Evolutionary conservation across 2,888 invertebrate genomes (phyloP).

Genomic region (Spodoptera exigua): DNA sequence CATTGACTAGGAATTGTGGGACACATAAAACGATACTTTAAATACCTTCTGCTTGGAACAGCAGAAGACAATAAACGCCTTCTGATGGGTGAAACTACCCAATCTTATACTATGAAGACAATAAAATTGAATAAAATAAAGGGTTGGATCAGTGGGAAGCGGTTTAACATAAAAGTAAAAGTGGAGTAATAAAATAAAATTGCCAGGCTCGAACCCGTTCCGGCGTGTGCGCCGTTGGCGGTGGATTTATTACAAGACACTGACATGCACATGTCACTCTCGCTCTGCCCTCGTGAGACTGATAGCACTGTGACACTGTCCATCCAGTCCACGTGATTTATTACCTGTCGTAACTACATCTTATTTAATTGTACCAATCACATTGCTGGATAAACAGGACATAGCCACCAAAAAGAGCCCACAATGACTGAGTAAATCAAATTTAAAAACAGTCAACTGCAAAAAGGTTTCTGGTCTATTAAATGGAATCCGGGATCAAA

Average conservation of each 20-base stretch:
- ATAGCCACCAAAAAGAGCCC: no score
- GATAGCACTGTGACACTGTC: slow-evolving; percentile 43
- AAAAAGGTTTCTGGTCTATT: no score
- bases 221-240: slow-evolving; percentile 62
- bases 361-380: not conserved
- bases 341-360: slow-evolving; percentile 16
- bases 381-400: not conserved
- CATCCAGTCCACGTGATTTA: slow-evolving; percentile 37
- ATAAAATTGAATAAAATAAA: slow-evolving; percentile 35
- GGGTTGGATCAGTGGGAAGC: slow-evolving; percentile 53
- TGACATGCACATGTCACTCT: slow-evolving; percentile 63
- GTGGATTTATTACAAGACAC: slow-evolving; percentile 73
- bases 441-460: no score
- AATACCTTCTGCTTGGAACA: slow-evolving; percentile 3
- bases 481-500: no score
- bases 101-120: slow-evolving; percentile 7
- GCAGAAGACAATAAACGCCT: slow-evolving; percentile 16
- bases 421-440: no score
- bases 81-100: slow-evolving; percentile 1
- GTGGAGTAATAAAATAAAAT: slow-evolving; percentile 81
- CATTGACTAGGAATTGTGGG: not conserved
- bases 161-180: slow-evolving; percentile 78
- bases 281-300: slow-evolving; percentile 55
- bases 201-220: slow-evolving; percentile 72
- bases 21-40: not conserved